phyloP scores from a whole-genome alignment of 2,888 invertebrate species.

The Phaonia tiefii region DNA sequence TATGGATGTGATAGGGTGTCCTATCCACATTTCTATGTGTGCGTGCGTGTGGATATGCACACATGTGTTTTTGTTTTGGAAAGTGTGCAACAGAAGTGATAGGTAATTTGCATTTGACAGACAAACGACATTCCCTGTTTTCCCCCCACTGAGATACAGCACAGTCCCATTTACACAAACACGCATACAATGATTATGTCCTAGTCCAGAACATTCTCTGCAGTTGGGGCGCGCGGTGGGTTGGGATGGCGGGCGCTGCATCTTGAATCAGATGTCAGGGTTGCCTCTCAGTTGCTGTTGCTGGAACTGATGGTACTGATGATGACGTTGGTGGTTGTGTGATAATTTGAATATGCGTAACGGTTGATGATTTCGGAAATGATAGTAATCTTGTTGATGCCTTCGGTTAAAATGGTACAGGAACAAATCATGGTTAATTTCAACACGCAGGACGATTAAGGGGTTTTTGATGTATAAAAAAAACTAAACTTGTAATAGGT shows the following conservation, averaged over 20 bases:
- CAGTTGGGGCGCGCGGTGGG: neutral
- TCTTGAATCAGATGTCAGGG: neutral
- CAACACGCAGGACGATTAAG: neutral
- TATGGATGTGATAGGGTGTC: neutral
- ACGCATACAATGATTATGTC: conserved; percentile 13
- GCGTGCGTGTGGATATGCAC: conserved; percentile 2
- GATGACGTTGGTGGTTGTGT: conserved; percentile 46
- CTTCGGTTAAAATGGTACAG: conserved; percentile 28
- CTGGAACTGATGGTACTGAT: neutral
- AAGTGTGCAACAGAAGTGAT: conserved; percentile 68
- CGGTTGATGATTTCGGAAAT: conserved; percentile 57
- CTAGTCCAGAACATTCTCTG: neutral
- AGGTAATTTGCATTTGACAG: conserved; percentile 79
- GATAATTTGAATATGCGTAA: conserved; percentile 60
- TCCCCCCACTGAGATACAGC: neutral
- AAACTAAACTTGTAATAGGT: neutral
- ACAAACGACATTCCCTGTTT: conserved; percentile 34
- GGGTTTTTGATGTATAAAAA: neutral
- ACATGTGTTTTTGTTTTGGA: conserved; percentile 23
- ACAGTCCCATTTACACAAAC: neutral
- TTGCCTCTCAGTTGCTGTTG: neutral
- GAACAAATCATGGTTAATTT: conserved; percentile 37
- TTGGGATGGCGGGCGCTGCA: neutral
- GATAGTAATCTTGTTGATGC: conserved; percentile 59
- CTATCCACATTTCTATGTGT: conserved; percentile 11